Conservation (phyloP, 2,888 invertebrate genomes). For the Geotrupes spiniger region DNA sequence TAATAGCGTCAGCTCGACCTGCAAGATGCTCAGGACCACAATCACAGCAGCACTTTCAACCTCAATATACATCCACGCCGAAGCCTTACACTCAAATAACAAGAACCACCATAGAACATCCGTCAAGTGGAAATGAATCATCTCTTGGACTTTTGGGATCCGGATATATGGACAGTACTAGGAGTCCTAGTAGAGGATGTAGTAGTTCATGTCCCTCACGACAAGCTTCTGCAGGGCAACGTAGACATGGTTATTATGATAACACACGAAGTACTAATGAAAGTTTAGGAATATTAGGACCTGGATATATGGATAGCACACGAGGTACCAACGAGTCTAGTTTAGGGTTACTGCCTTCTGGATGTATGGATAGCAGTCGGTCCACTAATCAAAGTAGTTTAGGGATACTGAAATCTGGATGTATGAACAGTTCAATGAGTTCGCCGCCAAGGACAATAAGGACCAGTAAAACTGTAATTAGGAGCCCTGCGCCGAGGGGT, state of each 20-base stretch:
- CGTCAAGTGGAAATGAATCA: not conserved
- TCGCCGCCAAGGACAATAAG: conserved; percentile 1
- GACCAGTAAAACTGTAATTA: conserved; percentile 9
- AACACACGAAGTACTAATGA: not conserved
- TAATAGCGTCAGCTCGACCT: conserved; percentile 29
- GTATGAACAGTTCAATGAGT: not conserved
- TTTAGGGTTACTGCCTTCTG: not conserved
- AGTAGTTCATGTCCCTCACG: too few relatives aligned
- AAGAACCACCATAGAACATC: not conserved
- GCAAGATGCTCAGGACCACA: too few relatives aligned
- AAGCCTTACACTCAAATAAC: not conserved
- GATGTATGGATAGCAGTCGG: conserved; percentile 2
- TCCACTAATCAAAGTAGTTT: conserved; percentile 9
- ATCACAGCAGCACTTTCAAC: too few relatives aligned
- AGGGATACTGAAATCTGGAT: not conserved
- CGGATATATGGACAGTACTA: not conserved
- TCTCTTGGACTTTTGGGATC: not conserved
- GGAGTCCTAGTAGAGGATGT: not conserved
- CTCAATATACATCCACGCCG: not conserved
- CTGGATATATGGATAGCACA: conserved; percentile 6
- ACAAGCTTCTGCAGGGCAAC: too few relatives aligned
- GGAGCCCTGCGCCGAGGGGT: not conserved
- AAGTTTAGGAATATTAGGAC: conserved; percentile 6
- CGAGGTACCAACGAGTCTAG: not conserved
- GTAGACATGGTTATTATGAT: conserved; percentile 5